Evolutionary conservation across 2,113 vertebrate species (phyloP), one percentile per base, ranked within the genome.

Genomic region (Camelus dromedarius): DNA sequence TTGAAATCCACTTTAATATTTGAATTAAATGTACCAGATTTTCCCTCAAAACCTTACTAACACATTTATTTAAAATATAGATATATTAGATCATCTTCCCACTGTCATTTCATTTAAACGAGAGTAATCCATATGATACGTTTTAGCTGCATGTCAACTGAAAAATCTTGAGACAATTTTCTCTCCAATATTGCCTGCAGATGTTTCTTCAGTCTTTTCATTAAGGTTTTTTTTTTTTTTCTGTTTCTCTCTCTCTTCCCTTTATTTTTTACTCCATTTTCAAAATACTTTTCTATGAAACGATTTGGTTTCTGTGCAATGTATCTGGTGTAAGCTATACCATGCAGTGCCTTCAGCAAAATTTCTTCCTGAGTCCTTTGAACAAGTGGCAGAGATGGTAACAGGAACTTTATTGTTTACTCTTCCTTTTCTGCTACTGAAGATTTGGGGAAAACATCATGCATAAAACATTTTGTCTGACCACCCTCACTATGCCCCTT

Each of bases 391-490:
- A 75, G 30, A 56, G 7, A 15, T 54, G 13, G 38, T 58, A 73
- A 91, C 10, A 76, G 87, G 42, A 67, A 64, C 11, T 72, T 58
- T 35, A 32, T 50, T 96, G 48, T 95, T 95, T 89, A 80, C 26
- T 24, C 26, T 95, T 88, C 76, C 58, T 70, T 77, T 92, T 48
- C 54, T 69, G 56, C 58, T 67, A 13, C n/a, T 89, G 26, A 85
- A 89, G 16, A 52, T 50, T 79, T 54, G 52, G 28, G 72, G 60
- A 91, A 96, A 85, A 82, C 66, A 70, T 54, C 58, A 84, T 73
- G 60, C 42, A 92, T 92, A 66, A 94, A 95, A 86, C 50, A 81
- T 90, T 94, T 62, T 56, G 24, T 54, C 66, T 70, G 67, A 22
- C 18, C 30, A 89, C 35, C 56, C 75, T 79, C 26, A 56, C 28